Evolutionary conservation across 2,113 vertebrate genomes (phyloP), one percentile per base, ranked within the genome.

Genomic region (Poeciliopsis retropinna): DNA sequence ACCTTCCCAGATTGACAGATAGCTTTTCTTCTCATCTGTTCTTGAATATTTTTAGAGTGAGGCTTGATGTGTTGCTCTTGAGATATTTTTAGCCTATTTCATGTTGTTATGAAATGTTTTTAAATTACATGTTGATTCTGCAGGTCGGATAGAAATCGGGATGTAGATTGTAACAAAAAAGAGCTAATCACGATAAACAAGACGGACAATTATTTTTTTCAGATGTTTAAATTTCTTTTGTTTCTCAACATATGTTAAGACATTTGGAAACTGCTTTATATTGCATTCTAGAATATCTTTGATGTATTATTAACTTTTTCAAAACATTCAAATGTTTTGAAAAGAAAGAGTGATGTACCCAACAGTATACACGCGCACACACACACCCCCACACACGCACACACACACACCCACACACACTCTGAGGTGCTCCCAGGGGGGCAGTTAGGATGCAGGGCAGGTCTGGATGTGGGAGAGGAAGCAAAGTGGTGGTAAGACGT

Each of bases 401-500:
- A 22, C 63, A 64, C 62, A 71, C 29, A 47, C n/a, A 61, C 12
- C 13, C 41, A 73, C 57, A 67, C 72, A 71, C 80, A 77, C 70
- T 29, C 54, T 64, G 62, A 73, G 27, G 44, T 32, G 68, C 60
- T 89, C 93, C 88, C 89, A 0, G n/a, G 92, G 87, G 94, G 91
- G 85, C 86, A 85, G 88, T 93, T 91, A 87, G 88, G 85, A 85
- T 81, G 80, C 89, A 75, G 87, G 82, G 54, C 75, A 71, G 80
- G 47, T 60, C 83, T 81, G 81, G 75, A 88, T 91, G 85, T 83
- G 75, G 84, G 75, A 85, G 77, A 74, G 70, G 74, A 57, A 89
- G 86, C 72, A 62, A 86, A 88, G 76, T 83, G 88, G 84, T 86
- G 89, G 89, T 92, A 89, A 90, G 89, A 91, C 72, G 88, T 93